Evolutionary conservation across 64 coral and sea anemone genomes (phyloP), one percentile per base, ranked within the genome.

Genomic region (Actinia equina): DNA sequence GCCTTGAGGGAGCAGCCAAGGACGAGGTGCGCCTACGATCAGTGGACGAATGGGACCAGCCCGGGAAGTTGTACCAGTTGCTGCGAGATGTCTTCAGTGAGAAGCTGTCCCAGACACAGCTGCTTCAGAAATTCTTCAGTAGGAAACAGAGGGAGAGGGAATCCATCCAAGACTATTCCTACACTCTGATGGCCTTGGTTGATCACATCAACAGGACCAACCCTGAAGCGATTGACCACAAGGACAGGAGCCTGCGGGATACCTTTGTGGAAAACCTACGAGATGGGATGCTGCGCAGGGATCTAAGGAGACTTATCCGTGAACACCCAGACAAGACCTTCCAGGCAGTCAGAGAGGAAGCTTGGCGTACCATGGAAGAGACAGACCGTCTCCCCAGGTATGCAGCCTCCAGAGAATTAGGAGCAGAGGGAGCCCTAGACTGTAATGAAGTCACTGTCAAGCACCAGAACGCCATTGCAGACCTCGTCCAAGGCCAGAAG

Each of bases 181-280:
- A 94, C 44, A 19, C 84, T 5, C 41, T 90, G 55, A 94, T 89
- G 92, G 19, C 85, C 3, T 84, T 89, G 2, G 44, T 84, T 43
- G 44, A 69, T 0, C 12, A 86, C 4, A 26, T 87, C 0, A 43
- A 94, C 46, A 82, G 18, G 12, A 19, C 70, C 5, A 11, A 84
- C 43, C 42, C 79, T 16, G 53, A 51, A 9, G 43, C 43, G 11
- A 74, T 84, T 0, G 67, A 55, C 14, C 76, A 65, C 1, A 87
- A 62, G 27, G 92, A 94, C 77, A 69, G 43, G 45, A 90, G 87
- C 20, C 79, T 94, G 10, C 13, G 55, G 14, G 88, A 90, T 43
- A 6, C 42, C 3, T 80, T 10, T 13, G 89, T 1, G 59, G 88
- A 64, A 27, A 46, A 12, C 93, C 83, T 9, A 59, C 69, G 14